These are phyloP conservation scores for Phenganax marumi DNA, from an alignment of 92 coral and sea anemone species.

Conservation along the genomic window DNA sequence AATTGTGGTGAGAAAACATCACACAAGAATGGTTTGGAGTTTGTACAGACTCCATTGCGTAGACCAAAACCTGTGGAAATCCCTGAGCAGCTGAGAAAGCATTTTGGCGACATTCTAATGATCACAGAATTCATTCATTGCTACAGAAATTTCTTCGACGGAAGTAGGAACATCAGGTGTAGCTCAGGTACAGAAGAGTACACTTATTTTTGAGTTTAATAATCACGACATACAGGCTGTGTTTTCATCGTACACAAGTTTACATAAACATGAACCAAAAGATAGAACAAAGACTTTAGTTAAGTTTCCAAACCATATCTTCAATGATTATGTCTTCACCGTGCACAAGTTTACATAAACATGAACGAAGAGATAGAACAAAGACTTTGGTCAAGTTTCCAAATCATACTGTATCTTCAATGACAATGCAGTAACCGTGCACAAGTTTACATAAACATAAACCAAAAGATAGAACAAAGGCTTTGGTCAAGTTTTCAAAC, in stretches of 20 bases:
- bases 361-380: too few species aligned
- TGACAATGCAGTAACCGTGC: too few species aligned
- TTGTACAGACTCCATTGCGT: conserved; percentile 70
- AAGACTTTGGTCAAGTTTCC: too few species aligned
- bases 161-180: conserved; percentile 56
- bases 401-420: too few species aligned
- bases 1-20: background rate
- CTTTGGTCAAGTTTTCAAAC: too few species aligned
- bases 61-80: conserved; percentile 56
- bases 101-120: conserved; percentile 80
- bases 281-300: too few species aligned
- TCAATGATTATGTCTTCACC: too few species aligned
- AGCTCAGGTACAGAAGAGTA: conserved; percentile 61
- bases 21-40: conserved; percentile 58
- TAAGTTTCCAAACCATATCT: too few species aligned
- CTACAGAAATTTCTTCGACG: conserved; percentile 48
- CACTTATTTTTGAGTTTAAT: background rate
- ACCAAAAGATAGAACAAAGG: too few species aligned
- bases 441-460: too few species aligned
- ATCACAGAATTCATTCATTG: conserved; percentile 69
- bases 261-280: too few species aligned
- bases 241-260: background rate
- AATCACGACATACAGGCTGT: background rate
- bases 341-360: too few species aligned
- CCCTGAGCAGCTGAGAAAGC: conserved; percentile 57